These are phyloP conservation scores for Dromas ardeola DNA, from an alignment of 2,113 vertebrate genomes.

Conservation along the genomic window DNA sequence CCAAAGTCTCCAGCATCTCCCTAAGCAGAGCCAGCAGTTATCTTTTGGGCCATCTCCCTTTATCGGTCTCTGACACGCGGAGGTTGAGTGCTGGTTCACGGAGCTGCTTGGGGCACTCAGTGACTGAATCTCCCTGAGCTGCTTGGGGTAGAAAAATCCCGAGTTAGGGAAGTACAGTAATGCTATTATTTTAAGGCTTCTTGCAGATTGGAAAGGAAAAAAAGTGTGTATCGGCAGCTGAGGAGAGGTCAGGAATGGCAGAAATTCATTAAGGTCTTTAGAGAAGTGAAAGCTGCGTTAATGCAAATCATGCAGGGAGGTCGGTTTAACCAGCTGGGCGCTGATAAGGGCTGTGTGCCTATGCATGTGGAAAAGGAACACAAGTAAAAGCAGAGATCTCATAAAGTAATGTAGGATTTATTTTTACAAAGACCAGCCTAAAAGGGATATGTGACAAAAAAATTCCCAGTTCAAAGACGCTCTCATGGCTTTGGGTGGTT, in stretches of 20 bases:
- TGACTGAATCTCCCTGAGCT: neutral
- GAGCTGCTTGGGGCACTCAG: neutral
- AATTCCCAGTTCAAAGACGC: fast-evolving
- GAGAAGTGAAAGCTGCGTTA: neutral
- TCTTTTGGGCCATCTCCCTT: neutral
- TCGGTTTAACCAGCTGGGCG: neutral
- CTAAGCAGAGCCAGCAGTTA: fast-evolving
- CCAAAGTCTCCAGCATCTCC: neutral
- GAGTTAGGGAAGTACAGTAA: constrained; percentile 5
- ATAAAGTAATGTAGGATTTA: neutral
- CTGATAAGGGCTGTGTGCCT: neutral
- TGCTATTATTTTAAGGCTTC: constrained; percentile 24
- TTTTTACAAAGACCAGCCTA: neutral
- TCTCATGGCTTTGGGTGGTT: neutral
- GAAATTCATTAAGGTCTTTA: constrained; percentile 45
- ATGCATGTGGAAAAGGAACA: neutral
- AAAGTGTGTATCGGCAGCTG: neutral
- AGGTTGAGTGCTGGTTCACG: fast-evolving
- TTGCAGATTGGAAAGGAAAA: neutral
- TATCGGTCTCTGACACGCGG: fast-evolving
- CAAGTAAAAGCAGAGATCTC: neutral
- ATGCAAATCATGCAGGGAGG: constrained; percentile 5
- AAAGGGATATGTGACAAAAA: neutral
- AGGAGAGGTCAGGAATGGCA: constrained; percentile 1
- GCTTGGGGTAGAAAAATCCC: neutral